These are phyloP conservation scores for Onychomys arenicola DNA, from an alignment of 2,797 vertebrate genomes.

Conservation along the genomic window DNA sequence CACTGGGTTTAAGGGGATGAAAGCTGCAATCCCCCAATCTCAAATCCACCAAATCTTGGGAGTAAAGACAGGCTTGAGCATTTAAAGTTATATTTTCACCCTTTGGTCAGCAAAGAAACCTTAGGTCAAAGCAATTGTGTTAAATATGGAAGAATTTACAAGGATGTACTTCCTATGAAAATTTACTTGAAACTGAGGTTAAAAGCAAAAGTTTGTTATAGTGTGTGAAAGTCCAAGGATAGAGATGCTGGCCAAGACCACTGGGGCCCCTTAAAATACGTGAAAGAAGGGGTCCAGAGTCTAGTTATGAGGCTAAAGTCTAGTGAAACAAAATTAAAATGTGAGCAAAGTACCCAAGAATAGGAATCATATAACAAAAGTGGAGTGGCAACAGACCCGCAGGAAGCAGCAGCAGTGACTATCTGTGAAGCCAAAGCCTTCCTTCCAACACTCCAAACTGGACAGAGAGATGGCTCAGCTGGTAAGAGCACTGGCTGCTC, in stretches of 20 bases:
- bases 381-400: not conserved
- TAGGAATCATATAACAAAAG: not conserved
- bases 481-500: not conserved
- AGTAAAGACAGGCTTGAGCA: fast-evolving
- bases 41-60: fast-evolving
- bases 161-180: not conserved
- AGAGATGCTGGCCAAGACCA: not conserved
- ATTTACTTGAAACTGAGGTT: not conserved
- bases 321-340: not conserved
- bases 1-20: not conserved
- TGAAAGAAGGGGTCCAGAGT: not conserved
- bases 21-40: fast-evolving
- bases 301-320: not conserved
- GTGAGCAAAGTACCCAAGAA: not conserved
- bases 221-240: fast-evolving
- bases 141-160: not conserved
- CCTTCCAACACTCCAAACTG: not conserved
- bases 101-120: not conserved
- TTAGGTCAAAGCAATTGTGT: not conserved
- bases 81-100: not conserved
- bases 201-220: not conserved
- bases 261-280: fast-evolving
- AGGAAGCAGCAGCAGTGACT: not conserved
- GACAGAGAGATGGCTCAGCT: no score
- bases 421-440: no score